Percentiles rank a stretch among this genome's conserved stretches.
These are phyloP conservation scores for Drosophila santomea DNA, from an alignment of 1,140 invertebrate species.

Conservation along the genomic window DNA sequence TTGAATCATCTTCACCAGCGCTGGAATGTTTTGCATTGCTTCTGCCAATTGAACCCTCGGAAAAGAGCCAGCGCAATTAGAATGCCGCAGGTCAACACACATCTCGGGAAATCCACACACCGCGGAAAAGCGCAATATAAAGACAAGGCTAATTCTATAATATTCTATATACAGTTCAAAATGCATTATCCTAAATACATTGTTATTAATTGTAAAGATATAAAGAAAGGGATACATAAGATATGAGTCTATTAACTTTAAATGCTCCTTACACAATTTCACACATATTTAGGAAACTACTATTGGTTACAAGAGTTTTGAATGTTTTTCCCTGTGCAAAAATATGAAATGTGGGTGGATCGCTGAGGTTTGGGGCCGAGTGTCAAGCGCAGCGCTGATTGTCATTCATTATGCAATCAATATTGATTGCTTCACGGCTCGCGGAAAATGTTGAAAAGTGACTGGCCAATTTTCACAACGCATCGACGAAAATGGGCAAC, in stretches of 20 bases:
- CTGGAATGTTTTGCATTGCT: constrained; percentile 47
- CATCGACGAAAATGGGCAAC: constrained; percentile 32
- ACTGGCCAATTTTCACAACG: constrained; percentile 75
- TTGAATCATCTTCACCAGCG: constrained; percentile 62
- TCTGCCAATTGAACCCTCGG: constrained; percentile 56
- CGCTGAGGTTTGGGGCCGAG: constrained; percentile 17
- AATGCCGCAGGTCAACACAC: constrained; percentile 39
- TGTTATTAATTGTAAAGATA: too few species aligned
- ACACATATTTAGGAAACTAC: too few species aligned
- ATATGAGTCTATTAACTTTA: too few species aligned
- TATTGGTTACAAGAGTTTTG: not conserved
- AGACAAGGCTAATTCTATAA: too few species aligned
- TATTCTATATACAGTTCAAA: too few species aligned
- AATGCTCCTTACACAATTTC: too few species aligned
- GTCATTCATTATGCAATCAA: constrained; percentile 83
- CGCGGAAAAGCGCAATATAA: too few species aligned
- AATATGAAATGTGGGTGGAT: constrained; percentile 12
- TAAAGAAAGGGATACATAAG: too few species aligned
- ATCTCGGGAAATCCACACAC: not conserved
- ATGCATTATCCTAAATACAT: too few species aligned
- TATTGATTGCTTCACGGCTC: constrained; percentile 74
- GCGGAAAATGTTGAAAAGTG: constrained; percentile 66
- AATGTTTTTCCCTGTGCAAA: not conserved
- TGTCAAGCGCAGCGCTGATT: constrained; percentile 71
- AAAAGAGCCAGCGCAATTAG: constrained; percentile 61